Conservation (phyloP, 2,888 invertebrate genomes). For the Rhabditoides inermis region DNA sequence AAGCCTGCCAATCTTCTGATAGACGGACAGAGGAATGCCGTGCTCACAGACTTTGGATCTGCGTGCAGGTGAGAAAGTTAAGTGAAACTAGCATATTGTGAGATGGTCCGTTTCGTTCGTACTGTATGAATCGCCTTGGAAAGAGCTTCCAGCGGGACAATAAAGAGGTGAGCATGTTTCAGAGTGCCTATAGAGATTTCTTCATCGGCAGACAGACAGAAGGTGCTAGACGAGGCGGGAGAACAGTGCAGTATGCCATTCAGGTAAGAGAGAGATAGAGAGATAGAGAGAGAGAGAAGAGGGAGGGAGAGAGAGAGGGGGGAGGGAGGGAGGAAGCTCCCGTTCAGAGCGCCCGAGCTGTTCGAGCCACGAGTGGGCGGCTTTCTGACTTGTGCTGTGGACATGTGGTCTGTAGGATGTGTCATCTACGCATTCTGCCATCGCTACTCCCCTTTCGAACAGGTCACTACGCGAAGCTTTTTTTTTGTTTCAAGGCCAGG, state of each 20-base stretch:
- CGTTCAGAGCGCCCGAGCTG: conserved; percentile 69
- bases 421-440: conserved; percentile 75
- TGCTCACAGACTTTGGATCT: conserved; percentile 74
- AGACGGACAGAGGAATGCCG: conserved; percentile 64
- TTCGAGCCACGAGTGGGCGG: conserved; percentile 75
- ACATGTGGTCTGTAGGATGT: conserved; percentile 82
- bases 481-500: too few species aligned
- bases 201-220: conserved; percentile 51
- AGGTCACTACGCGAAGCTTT: too few species aligned
- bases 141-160: neutral
- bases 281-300: too few species aligned
- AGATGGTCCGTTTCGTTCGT: too few species aligned
- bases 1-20: conserved; percentile 78
- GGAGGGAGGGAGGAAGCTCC: neutral
- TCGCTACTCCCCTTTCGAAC: conserved; percentile 78
- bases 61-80: conserved; percentile 34
- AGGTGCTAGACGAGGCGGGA: conserved; percentile 70
- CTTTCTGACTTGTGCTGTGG: conserved; percentile 73
- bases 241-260: conserved; percentile 81
- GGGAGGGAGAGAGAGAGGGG: neutral
- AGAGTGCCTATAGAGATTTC: conserved; percentile 52
- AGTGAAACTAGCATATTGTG: too few species aligned
- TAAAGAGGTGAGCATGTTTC: conserved; percentile 31
- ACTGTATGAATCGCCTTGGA: too few species aligned
- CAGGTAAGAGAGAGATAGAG: too few species aligned